Percentiles rank a stretch among this genome's conserved stretches.
These are phyloP conservation scores for Polydrusus tereticollis DNA, from an alignment of 2,888 invertebrate genomes.

Conservation along the genomic window DNA sequence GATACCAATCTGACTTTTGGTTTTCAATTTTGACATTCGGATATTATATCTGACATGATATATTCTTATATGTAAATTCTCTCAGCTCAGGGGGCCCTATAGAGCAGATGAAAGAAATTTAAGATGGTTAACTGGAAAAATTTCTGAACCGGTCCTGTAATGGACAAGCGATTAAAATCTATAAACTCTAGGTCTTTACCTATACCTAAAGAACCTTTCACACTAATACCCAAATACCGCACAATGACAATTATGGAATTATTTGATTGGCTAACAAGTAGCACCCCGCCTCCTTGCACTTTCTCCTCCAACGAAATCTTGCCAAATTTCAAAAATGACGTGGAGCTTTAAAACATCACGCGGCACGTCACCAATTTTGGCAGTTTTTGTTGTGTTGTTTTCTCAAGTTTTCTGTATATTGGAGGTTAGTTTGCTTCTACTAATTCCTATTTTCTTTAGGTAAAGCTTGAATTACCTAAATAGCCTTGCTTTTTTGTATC, in stretches of 20 bases:
- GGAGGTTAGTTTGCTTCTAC: slow-evolving; percentile 37
- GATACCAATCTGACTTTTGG: too few relatives aligned
- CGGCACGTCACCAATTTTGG: slow-evolving; percentile 19
- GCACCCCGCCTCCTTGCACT: not conserved
- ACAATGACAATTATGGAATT: too few relatives aligned
- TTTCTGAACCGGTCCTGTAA: not conserved
- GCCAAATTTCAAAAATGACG: slow-evolving; percentile 30
- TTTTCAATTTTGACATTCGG: too few relatives aligned
- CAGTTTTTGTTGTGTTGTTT: slow-evolving; percentile 19
- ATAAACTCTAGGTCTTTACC: not conserved
- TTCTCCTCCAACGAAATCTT: not conserved
- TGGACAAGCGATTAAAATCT: not conserved
- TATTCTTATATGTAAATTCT: too few relatives aligned
- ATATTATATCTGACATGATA: too few relatives aligned
- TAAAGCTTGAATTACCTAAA: not conserved
- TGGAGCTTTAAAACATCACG: slow-evolving; percentile 6
- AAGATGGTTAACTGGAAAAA: too few relatives aligned
- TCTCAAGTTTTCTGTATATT: slow-evolving; percentile 24
- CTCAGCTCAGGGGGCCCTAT: too few relatives aligned
- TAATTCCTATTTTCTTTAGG: not conserved
- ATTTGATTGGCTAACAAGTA: not conserved
- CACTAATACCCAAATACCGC: not conserved
- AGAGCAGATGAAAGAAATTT: too few relatives aligned
- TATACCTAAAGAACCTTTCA: not conserved
- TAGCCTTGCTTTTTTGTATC: not conserved